Base-by-base conservation (phyloP, 1,140 invertebrate species). In the Protaetia brevitarsis region DNA sequence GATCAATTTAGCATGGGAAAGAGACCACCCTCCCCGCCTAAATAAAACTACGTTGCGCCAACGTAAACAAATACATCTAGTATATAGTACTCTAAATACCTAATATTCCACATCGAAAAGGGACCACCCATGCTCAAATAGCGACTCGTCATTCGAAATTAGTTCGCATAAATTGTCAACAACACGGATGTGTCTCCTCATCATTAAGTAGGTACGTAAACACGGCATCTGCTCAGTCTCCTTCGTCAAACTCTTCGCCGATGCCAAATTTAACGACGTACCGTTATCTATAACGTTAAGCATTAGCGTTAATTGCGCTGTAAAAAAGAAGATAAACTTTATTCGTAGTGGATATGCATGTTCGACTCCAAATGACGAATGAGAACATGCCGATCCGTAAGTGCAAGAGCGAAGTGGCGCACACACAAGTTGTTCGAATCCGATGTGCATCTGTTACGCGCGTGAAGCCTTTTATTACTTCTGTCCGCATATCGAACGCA, bases 131-230 rank as follows among this genome's bases (percentile, higher is more conserved):
- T 51, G 26, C 19, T 13, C 26, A 3, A 51, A 51, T 51, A 51
- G 26, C 41, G 19, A 51, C 41, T 51, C 41, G 16, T 51, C 41
- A 19, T 51, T 51, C 41, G 19, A 51, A 51, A 51, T 51, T 51
- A 51, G 41, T 51, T 51, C 41, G 41, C 41, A 51, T 51, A 51
- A 51, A 51, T 51, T 51, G 41, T 51, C 41, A 51, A 19, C 41
- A 23, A 23, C 41, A 23, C 41, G 41, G 41, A 19, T 51, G 41
- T 51, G 41, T 23, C 41, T 51, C 10, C 13, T 51, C 41, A 23
- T 51, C 41, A 19, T 51, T 51, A 51, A 51, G 41, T 51, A 26
- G 41, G 26, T 19, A 23, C 41, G 19, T 51, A 51, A 51, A 51
- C 41, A 51, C 41, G 41, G 19, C 41, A 51, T 51, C 41, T 51